Evolutionary conservation across 2,797 vertebrate genomes (phyloP).

Genomic region (Cyclopterus lumpus): DNA sequence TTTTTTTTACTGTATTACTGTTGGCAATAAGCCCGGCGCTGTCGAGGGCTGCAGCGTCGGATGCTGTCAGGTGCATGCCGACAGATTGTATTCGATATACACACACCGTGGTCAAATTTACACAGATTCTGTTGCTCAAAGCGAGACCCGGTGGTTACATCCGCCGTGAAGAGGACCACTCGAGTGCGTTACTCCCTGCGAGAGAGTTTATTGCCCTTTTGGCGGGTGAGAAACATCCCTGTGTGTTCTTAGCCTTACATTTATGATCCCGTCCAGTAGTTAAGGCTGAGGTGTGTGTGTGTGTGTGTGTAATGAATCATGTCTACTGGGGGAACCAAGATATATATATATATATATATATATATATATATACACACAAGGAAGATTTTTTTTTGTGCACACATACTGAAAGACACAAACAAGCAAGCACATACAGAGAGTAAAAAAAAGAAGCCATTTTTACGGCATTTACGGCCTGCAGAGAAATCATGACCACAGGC

Average conservation of each 20-base stretch:
- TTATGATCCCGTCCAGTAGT: conserved; percentile 65
- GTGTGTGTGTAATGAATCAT: conserved; percentile 59
- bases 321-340: conserved; percentile 40
- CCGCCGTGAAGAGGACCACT: conserved; percentile 42
- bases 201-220: conserved; percentile 71
- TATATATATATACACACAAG: too few species aligned
- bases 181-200: conserved; percentile 56
- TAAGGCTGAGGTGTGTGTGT: conserved; percentile 39
- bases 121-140: conserved; percentile 42
- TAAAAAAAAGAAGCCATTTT: conserved; percentile 55
- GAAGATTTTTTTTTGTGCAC: conserved; percentile 16
- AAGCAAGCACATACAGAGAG: neutral
- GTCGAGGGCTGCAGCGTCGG: conserved; percentile 25
- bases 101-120: conserved; percentile 34
- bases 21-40: conserved; percentile 50
- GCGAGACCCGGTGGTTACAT: conserved; percentile 8
- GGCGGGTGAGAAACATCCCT: conserved; percentile 68
- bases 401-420: conserved; percentile 42
- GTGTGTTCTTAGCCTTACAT: conserved; percentile 70
- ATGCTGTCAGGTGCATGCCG: conserved; percentile 30
- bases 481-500: conserved; percentile 60
- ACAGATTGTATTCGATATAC: conserved; percentile 30
- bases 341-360: too few species aligned
- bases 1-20: conserved; percentile 18
- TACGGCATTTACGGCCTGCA: conserved; percentile 61